Evolutionary conservation across 2,113 vertebrate genomes (phyloP).

Genomic region (Corvus moneduloides): DNA sequence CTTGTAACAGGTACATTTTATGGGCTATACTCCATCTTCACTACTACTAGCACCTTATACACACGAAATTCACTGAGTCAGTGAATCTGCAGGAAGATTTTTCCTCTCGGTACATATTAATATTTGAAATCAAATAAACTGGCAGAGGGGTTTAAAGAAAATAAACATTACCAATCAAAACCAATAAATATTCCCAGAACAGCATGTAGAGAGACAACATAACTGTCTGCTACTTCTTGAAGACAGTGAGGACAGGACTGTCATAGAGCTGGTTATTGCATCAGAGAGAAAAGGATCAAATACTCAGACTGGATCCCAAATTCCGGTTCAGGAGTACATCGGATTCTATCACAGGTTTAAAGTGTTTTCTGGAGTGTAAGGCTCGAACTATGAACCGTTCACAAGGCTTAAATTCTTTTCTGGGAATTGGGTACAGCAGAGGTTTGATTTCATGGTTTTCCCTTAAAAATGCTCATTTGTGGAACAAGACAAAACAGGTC

Average conservation of each 20-base stretch:
- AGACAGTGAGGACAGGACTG: neutral
- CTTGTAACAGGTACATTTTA: neutral
- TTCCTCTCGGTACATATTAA: neutral
- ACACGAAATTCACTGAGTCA: neutral
- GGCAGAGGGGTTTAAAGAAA: neutral
- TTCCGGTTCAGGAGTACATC: neutral
- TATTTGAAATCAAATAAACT: neutral
- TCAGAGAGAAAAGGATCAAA: neutral
- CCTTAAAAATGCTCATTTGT: neutral
- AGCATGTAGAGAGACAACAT: accelerated
- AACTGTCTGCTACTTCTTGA: neutral
- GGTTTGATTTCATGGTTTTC: neutral
- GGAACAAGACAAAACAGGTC: neutral
- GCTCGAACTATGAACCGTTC: neutral
- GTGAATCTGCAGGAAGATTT: neutral
- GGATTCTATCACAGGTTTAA: neutral
- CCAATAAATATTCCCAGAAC: neutral
- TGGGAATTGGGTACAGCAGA: neutral
- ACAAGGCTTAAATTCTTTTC: neutral
- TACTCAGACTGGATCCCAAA: neutral
- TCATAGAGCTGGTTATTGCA: neutral
- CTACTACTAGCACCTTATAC: neutral
- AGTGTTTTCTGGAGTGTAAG: neutral
- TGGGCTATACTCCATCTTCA: neutral
- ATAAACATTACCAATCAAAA: neutral